Base-by-base conservation (phyloP, 2,113 vertebrate species). In the Vimba vimba region DNA sequence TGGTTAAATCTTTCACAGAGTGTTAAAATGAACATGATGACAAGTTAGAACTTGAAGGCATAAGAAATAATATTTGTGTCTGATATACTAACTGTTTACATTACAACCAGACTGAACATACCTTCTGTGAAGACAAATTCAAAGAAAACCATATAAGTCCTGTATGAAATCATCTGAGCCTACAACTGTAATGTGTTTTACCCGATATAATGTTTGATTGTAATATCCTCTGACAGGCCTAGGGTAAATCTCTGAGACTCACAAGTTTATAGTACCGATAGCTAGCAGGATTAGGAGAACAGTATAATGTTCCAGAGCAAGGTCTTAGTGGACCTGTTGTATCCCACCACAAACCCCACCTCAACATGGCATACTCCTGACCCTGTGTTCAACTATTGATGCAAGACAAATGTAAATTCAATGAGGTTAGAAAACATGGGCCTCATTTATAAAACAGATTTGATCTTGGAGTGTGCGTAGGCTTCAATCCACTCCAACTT, bases 161-260 rank as follows among this genome's bases (percentile, higher is more conserved):
- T 50, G 23, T 50, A 74, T 89, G 45, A 85, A 73, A 39, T 71
- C 71, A 45, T 86, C 85, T 21, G 80, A 83, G 80, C 50, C n/a
- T 50, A 82, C 57, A 7, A 75, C n/a, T 76, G 27, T 71, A 74
- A 83, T 68, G 50, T 74, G 55, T 74, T 89, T 88, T 86, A 87
- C 83, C 89, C 87, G 79, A 83, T 82, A 85, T 57, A 55, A 57
- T 43, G 64, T 79, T 79, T 88, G 73, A 82, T 60, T 10, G 83
- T 88, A 83, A 88, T 84, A 64, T 45, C 52, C 23, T 76, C 75
- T 85, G 87, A 88, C 87, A 87, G 52, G 85, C 71, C 81, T 50
- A 15, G 43, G 68, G 52, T 85, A 88, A 83, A 90, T 75, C 50
- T 68, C 19, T 4, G 60, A 79, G 87, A 79, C 79, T 52, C 66